Percentiles rank a stretch among this genome's conserved stretches.
Conservation (phyloP, 1,140 invertebrate species). For the Batillaria attramentaria region DNA sequence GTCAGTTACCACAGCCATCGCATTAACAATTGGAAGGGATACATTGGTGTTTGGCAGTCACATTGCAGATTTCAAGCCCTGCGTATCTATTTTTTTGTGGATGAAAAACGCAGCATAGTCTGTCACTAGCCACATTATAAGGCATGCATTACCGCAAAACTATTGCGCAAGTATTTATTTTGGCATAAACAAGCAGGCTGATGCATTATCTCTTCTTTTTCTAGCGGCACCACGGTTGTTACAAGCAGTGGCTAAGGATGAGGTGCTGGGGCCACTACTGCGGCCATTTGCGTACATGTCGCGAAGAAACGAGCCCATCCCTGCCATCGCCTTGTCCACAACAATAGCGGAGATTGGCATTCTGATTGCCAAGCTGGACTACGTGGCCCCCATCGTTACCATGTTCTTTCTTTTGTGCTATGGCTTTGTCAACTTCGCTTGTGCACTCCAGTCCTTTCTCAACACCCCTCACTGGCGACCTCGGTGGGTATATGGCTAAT, state of each 20-base stretch:
- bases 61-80: too few species aligned
- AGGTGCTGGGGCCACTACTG: conserved; percentile 96
- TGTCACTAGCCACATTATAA: too few species aligned
- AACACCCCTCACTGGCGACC: conserved; percentile 98
- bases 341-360: conserved; percentile 95
- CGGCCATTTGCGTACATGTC: conserved; percentile 93
- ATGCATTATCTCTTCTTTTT: too few species aligned
- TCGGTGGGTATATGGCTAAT: conserved; percentile 68
- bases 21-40: too few species aligned
- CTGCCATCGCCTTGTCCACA: conserved; percentile 91
- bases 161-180: too few species aligned
- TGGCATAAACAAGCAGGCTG: too few species aligned
- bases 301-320: conserved; percentile 91
- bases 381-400: conserved; percentile 74
- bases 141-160: too few species aligned
- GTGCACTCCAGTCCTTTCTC: conserved; percentile 92
- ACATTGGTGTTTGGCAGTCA: too few species aligned
- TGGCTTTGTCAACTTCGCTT: conserved; percentile 89
- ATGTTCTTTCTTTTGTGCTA: conserved; percentile 99
- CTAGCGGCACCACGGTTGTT: conserved; percentile 77
- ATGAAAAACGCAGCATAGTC: too few species aligned
- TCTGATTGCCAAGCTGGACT: conserved; percentile 79
- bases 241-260: conserved; percentile 97
- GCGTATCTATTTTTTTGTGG: too few species aligned
- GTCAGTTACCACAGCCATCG: too few species aligned